Conservation (phyloP, 1,140 invertebrate genomes). For the Aphaenogaster ashmeadi region DNA sequence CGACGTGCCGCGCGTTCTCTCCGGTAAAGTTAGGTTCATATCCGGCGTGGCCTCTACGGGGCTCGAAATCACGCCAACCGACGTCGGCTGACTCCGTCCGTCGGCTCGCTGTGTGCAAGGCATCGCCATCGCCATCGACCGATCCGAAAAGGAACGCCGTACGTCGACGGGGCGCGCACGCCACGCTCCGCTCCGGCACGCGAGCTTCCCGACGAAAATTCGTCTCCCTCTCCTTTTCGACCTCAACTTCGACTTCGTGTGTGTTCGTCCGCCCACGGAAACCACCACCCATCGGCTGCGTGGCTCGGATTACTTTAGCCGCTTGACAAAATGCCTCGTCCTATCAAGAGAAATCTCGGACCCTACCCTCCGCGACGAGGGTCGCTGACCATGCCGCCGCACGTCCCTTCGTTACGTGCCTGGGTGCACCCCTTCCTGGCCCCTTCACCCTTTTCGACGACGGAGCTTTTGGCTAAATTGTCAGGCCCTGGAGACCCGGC, state of each 20-base stretch:
- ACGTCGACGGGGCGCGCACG: constrained; percentile 63
- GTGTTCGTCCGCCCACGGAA: constrained; percentile 66
- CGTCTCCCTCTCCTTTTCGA: constrained; percentile 35
- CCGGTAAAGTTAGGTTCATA: constrained; percentile 82
- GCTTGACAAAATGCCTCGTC: constrained; percentile 81
- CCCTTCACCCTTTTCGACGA: constrained; percentile 54
- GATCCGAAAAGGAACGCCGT: constrained; percentile 63
- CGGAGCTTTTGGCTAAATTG: constrained; percentile 70
- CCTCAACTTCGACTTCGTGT: constrained; percentile 36
- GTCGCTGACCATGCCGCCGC: constrained; percentile 69
- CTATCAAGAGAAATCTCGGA: constrained; percentile 79
- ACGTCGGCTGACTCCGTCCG: constrained; percentile 57
- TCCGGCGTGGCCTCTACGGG: constrained; percentile 80
- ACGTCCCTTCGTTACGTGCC: constrained; percentile 58
- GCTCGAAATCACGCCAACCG: constrained; percentile 81
- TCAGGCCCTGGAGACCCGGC: constrained; percentile 58
- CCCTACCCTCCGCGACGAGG: constrained; percentile 68
- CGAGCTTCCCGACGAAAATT: constrained; percentile 70
- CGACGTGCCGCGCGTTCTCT: constrained; percentile 33
- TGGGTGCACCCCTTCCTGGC: constrained; percentile 45
- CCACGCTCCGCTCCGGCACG: constrained; percentile 65
- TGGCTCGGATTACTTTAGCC: constrained; percentile 74
- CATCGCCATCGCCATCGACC: constrained; percentile 67
- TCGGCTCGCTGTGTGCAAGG: constrained; percentile 56
- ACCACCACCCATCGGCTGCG: constrained; percentile 65